Conservation (phyloP, 2,888 invertebrate genomes). For the Tetragonula carbonaria region DNA sequence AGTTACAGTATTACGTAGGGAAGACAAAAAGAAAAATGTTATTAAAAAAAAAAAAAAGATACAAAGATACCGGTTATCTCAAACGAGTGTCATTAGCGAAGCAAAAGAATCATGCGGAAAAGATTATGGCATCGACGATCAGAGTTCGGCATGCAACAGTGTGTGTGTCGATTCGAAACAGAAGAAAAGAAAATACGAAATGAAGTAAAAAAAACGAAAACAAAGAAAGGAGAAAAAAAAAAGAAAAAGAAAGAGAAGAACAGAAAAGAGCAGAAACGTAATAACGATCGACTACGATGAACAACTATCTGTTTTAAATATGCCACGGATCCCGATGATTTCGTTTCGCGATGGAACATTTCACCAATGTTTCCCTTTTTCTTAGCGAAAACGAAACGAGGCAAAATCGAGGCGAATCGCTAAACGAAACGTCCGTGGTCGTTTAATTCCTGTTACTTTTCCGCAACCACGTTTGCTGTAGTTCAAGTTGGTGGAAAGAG, state of each 20-base stretch:
- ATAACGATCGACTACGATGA: neutral
- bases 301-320: neutral
- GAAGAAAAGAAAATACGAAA: neutral
- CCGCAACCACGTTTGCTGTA: slow-evolving; percentile 67
- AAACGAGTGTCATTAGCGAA: slow-evolving; percentile 39
- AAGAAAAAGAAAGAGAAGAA: neutral
- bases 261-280: neutral
- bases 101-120: slow-evolving; percentile 19
- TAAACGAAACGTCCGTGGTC: slow-evolving; percentile 32
- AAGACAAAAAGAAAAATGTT: slow-evolving; percentile 26
- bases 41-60: slow-evolving; percentile 10
- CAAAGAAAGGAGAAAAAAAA: neutral
- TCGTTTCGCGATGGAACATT: slow-evolving; percentile 32
- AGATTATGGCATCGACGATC: neutral
- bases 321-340: slow-evolving; percentile 3
- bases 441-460: slow-evolving; percentile 41
- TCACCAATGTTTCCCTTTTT: neutral
- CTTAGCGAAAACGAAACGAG: neutral
- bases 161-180: slow-evolving; percentile 6
- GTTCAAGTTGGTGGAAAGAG: slow-evolving; percentile 76
- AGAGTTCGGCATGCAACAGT: slow-evolving; percentile 28
- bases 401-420: slow-evolving; percentile 20
- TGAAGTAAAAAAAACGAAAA: neutral
- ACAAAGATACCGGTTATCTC: slow-evolving; percentile 34
- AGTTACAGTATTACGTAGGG: slow-evolving; percentile 54